These are phyloP conservation scores for Platysteira castanea DNA, from an alignment of 2,113 vertebrate genomes.

Conservation along the genomic window DNA sequence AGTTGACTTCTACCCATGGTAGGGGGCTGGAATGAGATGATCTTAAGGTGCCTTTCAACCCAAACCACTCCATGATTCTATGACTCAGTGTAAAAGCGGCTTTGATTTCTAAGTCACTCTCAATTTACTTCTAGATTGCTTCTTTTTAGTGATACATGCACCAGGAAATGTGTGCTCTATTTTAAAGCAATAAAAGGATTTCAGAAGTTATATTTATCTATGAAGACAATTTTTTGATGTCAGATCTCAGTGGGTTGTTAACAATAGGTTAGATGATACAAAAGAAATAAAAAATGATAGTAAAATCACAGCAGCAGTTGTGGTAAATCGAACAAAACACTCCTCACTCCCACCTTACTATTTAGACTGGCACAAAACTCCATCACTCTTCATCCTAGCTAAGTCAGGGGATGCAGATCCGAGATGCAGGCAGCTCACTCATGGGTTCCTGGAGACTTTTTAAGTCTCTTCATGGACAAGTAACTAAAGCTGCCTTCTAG, in stretches of 20 bases:
- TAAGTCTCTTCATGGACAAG: not conserved
- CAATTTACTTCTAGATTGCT: not conserved
- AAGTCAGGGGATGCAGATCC: not conserved
- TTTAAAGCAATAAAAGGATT: not conserved
- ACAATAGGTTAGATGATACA: not conserved
- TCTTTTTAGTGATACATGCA: not conserved
- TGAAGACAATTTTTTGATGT: not conserved
- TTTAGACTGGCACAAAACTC: not conserved
- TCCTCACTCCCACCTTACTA: not conserved
- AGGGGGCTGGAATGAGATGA: not conserved
- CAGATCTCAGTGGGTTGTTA: not conserved
- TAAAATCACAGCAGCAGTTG: not conserved
- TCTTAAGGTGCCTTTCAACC: not conserved
- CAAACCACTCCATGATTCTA: not conserved
- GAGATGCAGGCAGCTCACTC: not conserved
- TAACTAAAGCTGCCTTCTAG: not conserved
- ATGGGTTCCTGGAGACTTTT: not conserved
- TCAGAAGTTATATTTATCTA: not conserved
- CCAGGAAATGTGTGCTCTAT: not conserved
- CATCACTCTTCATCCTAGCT: not conserved
- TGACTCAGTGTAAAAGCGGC: not conserved
- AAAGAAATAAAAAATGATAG: not conserved
- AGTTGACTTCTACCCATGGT: not conserved
- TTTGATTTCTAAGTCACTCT: not conserved
- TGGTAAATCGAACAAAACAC: not conserved